Conservation (phyloP, 2,888 invertebrate genomes). For the Tinea semifulvella region DNA sequence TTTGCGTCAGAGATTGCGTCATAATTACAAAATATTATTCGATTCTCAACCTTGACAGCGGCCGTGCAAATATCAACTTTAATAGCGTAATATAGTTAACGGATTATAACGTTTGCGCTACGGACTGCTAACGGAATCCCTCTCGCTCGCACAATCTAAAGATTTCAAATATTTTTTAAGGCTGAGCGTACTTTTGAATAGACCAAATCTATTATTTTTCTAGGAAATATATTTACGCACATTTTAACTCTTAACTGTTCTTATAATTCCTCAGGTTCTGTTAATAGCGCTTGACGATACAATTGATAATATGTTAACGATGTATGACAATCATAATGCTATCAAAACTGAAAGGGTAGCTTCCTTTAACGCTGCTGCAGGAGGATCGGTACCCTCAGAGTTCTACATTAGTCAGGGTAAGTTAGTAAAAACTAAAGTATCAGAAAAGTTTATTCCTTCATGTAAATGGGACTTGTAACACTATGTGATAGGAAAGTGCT, state of each 20-base stretch:
- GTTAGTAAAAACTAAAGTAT: no score
- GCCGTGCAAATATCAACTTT: no score
- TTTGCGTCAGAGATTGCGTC: no score
- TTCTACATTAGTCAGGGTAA: constrained; percentile 56
- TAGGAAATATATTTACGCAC: no score
- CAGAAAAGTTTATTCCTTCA: constrained; percentile 96
- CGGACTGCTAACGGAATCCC: not conserved
- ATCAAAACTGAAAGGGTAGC: constrained; percentile 51
- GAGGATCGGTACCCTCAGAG: constrained; percentile 51
- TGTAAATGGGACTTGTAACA: constrained; percentile 88
- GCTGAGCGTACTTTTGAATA: no score
- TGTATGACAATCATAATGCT: constrained; percentile 60
- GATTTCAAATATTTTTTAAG: not conserved
- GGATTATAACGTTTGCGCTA: no score
- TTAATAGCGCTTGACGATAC: constrained; percentile 55
- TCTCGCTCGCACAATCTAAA: no score
- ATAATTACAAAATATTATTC: no score
- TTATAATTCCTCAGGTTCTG: constrained; percentile 37
- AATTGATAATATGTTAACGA: constrained; percentile 55
- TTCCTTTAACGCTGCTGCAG: constrained; percentile 37
- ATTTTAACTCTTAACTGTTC: no score
- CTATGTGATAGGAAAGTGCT: constrained; percentile 81
- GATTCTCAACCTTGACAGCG: no score
- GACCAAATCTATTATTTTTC: no score
- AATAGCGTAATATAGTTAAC: no score